A percentile compares a stretch with the other conserved stretches of the same genome.
These are phyloP conservation scores for Desmodus rotundus DNA, from an alignment of 2,113 vertebrate species.

Conservation along the genomic window DNA sequence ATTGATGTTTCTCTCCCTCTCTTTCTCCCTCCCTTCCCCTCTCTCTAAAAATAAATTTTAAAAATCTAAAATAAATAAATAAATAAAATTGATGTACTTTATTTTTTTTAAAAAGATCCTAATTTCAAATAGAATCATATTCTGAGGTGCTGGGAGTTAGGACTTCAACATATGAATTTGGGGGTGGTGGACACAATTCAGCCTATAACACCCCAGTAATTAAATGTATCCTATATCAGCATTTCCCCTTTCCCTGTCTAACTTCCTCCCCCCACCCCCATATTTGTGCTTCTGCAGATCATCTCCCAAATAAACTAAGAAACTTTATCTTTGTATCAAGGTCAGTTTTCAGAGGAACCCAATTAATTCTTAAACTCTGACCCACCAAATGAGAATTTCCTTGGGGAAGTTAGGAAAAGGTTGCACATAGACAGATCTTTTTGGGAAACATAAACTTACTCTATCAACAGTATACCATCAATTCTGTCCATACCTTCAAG, in stretches of 20 bases:
- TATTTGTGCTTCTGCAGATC: background rate
- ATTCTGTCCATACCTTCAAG: background rate
- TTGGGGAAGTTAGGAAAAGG: background rate
- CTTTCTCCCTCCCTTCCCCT: too few species aligned
- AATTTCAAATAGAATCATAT: background rate
- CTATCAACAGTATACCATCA: background rate
- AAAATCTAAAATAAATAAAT: too few species aligned
- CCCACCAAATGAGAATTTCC: background rate
- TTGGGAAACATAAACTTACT: background rate
- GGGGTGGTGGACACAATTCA: background rate
- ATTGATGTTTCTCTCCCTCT: too few species aligned
- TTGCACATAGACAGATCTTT: background rate
- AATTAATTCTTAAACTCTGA: background rate
- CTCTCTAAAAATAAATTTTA: too few species aligned
- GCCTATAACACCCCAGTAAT: background rate
- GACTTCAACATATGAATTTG: background rate
- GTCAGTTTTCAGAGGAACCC: background rate
- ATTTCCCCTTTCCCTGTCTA: background rate
- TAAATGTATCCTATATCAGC: background rate
- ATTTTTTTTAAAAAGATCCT: background rate
- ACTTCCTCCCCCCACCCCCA: background rate
- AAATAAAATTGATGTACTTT: too few species aligned
- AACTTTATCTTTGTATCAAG: background rate
- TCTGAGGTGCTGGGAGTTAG: background rate
- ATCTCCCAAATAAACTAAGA: background rate